Evolutionary conservation across 2,797 vertebrate species (phyloP).

Genomic region (Chromobotia macracanthus): DNA sequence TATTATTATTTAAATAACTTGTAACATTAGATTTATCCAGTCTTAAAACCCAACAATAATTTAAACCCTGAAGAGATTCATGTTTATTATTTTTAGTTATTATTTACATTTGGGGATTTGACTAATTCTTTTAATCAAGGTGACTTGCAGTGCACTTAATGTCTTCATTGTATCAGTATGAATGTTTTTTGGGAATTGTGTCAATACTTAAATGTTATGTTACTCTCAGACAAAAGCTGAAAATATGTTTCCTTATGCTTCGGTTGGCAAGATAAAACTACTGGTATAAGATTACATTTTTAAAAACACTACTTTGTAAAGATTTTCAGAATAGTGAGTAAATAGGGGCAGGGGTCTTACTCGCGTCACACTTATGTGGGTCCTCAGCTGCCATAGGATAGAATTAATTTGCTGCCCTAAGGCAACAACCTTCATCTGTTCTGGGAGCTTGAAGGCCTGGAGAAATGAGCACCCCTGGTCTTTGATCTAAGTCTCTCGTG

Average conservation of each 20-base stretch:
- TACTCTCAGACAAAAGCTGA: no score
- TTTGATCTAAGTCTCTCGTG: constrained; percentile 39
- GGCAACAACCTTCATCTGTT: constrained; percentile 69
- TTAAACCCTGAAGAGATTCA: no score
- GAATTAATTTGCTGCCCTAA: constrained; percentile 66
- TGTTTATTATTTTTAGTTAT: no score
- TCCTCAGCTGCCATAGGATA: constrained; percentile 66
- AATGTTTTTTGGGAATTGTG: no score
- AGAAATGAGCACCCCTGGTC: constrained; percentile 55
- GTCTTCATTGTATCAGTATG: no score
- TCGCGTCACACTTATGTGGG: constrained; percentile 61
- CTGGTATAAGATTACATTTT: constrained; percentile 35
- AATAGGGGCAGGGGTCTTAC: constrained; percentile 35
- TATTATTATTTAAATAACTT: no score
- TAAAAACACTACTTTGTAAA: constrained; percentile 28
- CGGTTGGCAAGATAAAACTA: constrained; percentile 7
- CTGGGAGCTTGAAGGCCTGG: constrained; percentile 62
- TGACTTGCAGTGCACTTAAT: no score
- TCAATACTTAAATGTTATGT: no score
- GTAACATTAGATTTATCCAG: no score
- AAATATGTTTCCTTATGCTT: constrained; percentile 6
- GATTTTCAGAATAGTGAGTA: constrained; percentile 27
- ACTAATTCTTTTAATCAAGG: no score
- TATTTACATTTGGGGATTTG: no score
- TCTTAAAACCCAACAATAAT: no score